Percentiles rank a stretch among this genome's conserved stretches.
These are phyloP conservation scores for Agrotis segetum DNA, from an alignment of 2,888 invertebrate genomes.

Conservation along the genomic window DNA sequence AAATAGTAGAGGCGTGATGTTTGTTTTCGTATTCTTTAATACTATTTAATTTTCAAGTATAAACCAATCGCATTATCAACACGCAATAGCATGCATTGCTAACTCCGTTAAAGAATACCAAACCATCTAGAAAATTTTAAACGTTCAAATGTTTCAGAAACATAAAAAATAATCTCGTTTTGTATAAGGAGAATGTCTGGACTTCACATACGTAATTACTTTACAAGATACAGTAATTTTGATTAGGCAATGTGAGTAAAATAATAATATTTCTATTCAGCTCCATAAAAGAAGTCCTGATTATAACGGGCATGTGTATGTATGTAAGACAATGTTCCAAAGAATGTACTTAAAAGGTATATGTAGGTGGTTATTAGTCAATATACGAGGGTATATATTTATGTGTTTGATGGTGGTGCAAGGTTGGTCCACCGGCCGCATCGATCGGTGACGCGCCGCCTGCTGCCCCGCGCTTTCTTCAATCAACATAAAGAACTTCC, in stretches of 20 bases:
- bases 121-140: background rate
- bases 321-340: slow-evolving; percentile 22
- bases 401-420: slow-evolving; percentile 68
- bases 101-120: slow-evolving; percentile 8
- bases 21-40: slow-evolving; percentile 19
- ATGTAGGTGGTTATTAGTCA: slow-evolving; percentile 5
- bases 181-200: background rate
- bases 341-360: background rate
- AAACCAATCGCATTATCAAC: background rate
- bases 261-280: slow-evolving; percentile 24
- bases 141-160: background rate
- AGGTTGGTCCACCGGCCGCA: slow-evolving; percentile 78
- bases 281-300: slow-evolving; percentile 45
- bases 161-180: background rate
- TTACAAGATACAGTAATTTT: slow-evolving; percentile 31
- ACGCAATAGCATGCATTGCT: background rate
- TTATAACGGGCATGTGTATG: slow-evolving; percentile 33
- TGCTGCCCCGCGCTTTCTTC: slow-evolving; percentile 71
- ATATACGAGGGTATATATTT: slow-evolving; percentile 26
- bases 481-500: slow-evolving; percentile 55
- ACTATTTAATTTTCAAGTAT: background rate
- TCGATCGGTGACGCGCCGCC: slow-evolving; percentile 78
- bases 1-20: slow-evolving; percentile 38
- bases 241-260: slow-evolving; percentile 12
- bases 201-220: slow-evolving; percentile 11